Percentiles rank a stretch among this genome's conserved stretches.
These are phyloP conservation scores for Rhinoraja longicauda DNA, from an alignment of 2,797 vertebrate genomes.

Conservation along the genomic window DNA sequence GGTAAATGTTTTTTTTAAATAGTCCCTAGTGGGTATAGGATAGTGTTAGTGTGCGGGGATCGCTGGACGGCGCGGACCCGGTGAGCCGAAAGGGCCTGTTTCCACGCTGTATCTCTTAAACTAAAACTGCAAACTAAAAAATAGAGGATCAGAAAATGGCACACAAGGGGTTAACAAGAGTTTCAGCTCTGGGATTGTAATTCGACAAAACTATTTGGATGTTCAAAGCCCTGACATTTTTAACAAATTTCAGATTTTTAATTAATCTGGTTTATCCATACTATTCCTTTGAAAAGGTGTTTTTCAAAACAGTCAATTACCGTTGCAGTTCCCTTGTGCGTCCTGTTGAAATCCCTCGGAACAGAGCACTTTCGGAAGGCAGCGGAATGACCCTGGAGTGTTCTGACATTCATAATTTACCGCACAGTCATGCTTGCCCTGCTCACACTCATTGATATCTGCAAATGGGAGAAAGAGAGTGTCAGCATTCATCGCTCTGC, in stretches of 20 bases:
- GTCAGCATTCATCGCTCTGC: background rate
- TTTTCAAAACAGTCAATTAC: constrained; percentile 55
- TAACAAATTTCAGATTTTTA: background rate
- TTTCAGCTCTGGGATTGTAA: background rate
- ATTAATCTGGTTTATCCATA: background rate
- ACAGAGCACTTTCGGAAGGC: constrained; percentile 70
- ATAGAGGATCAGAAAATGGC: background rate
- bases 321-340: constrained; percentile 78
- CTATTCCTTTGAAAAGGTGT: background rate
- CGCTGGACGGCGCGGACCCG: too few species aligned
- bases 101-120: too few species aligned
- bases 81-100: too few species aligned
- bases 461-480: constrained; percentile 43
- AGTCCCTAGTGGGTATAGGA: too few species aligned
- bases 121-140: too few species aligned
- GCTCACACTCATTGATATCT: constrained; percentile 78
- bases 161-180: background rate
- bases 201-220: background rate
- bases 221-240: background rate
- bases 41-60: too few species aligned
- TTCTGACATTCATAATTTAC: constrained; percentile 71
- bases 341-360: constrained; percentile 82
- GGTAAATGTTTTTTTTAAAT: too few species aligned
- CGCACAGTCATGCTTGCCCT: constrained; percentile 65
- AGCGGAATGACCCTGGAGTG: constrained; percentile 76